A percentile compares a stretch with the other conserved stretches of the same genome.
These are phyloP conservation scores for Macaria notata DNA, from an alignment of 2,888 invertebrate species.

Conservation along the genomic window DNA sequence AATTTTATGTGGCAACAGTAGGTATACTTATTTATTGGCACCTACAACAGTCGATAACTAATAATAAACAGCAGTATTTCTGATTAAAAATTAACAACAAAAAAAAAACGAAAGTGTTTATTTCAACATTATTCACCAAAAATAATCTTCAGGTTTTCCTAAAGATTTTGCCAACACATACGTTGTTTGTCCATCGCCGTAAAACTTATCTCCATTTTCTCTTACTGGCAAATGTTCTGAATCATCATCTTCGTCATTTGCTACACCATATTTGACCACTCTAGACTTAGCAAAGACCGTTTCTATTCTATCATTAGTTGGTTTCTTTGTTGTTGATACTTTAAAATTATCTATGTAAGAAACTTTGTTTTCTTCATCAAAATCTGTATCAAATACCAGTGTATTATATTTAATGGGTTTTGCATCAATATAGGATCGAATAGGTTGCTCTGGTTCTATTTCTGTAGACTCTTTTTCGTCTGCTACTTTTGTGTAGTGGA, in stretches of 20 bases:
- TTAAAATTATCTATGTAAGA: conserved; percentile 6
- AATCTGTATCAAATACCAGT: conserved; percentile 11
- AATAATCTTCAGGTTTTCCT: conserved; percentile 28
- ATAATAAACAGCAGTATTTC: too few relatives aligned
- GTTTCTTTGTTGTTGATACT: conserved; percentile 17
- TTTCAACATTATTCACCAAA: conserved; percentile 5
- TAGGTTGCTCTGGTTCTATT: conserved; percentile 10
- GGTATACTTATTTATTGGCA: too few relatives aligned
- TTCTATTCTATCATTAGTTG: conserved; percentile 43
- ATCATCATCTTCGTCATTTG: conserved; percentile 12
- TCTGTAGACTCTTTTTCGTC: conserved; percentile 4
- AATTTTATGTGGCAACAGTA: too few relatives aligned
- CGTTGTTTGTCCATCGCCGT: conserved; percentile 28
- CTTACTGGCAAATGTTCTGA: conserved; percentile 8
- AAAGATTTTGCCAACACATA: conserved; percentile 46
- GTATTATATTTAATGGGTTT: conserved; percentile 30
- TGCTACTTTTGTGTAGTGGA: background rate
- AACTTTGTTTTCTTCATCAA: too few relatives aligned
- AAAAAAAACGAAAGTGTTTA: too few relatives aligned
- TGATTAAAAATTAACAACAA: too few relatives aligned
- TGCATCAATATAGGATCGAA: conserved; percentile 32
- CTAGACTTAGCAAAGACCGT: conserved; percentile 63
- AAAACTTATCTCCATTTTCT: conserved; percentile 16
- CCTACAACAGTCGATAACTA: too few relatives aligned
- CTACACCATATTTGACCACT: conserved; percentile 56